Percentiles rank a stretch among this genome's conserved stretches.
Evolutionary conservation across 2,113 vertebrate genomes (phyloP).

Genomic region (Eulemur rufifrons): DNA sequence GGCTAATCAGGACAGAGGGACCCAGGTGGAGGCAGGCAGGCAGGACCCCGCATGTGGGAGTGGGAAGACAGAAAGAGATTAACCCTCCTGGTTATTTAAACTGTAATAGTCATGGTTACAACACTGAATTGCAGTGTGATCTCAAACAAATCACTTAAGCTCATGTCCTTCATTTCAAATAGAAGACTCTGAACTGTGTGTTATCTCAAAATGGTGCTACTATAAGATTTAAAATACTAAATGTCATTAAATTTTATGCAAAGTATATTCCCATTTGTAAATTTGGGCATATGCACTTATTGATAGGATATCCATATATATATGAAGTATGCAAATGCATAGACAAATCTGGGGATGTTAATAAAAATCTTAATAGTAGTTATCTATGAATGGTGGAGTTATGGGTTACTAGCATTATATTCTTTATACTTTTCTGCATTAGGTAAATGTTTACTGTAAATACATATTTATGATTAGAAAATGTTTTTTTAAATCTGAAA

Average conservation of each 20-base stretch:
- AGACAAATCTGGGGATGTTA: not conserved
- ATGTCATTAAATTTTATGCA: too few relatives aligned
- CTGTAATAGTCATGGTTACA: not conserved
- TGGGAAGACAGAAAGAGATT: not conserved
- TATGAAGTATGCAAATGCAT: not conserved
- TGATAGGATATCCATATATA: not conserved
- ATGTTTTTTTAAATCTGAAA: not conserved
- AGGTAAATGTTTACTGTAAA: not conserved
- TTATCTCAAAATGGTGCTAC: not conserved
- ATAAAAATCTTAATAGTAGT: not conserved
- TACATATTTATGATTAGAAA: not conserved
- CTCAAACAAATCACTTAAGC: not conserved
- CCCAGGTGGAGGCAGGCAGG: fast-evolving
- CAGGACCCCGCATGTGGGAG: fast-evolving
- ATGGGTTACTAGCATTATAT: not conserved
- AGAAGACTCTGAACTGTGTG: not conserved
- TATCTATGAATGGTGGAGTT: not conserved
- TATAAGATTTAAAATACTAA: not conserved
- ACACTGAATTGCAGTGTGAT: not conserved
- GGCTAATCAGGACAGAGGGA: not conserved
- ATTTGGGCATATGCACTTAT: not conserved
- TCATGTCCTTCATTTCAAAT: not conserved
- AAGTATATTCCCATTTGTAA: not conserved
- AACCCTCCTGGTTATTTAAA: not conserved
- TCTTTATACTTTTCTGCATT: not conserved